Conservation (phyloP, 2,113 vertebrate species). For the Trematomus loennbergii region DNA sequence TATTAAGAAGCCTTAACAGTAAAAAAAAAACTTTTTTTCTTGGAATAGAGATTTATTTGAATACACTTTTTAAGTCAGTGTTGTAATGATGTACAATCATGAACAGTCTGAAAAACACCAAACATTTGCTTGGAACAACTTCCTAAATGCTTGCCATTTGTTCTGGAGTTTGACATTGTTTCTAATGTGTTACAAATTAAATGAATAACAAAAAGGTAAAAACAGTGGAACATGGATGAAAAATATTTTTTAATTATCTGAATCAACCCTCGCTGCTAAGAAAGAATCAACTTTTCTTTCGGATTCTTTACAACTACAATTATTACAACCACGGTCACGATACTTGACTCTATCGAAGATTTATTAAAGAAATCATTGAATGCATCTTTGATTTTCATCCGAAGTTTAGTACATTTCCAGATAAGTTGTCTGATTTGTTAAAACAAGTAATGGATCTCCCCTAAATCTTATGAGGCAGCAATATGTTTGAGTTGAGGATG, state of each 20-base stretch:
- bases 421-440: neutral
- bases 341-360: neutral
- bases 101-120: neutral
- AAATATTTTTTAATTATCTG: neutral
- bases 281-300: neutral
- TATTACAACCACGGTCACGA: neutral
- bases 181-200: neutral
- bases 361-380: neutral
- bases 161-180: neutral
- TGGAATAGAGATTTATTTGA: neutral
- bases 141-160: neutral
- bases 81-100: neutral
- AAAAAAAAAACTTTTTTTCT: neutral
- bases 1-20: neutral
- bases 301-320: neutral
- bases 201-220: slow-evolving; percentile 6
- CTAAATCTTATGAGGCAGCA: neutral
- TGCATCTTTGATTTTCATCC: no score
- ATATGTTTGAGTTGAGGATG: neutral
- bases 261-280: neutral
- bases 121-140: neutral
- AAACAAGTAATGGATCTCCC: neutral
- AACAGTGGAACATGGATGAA: neutral
- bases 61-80: no score
- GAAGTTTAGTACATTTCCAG: neutral